Evolutionary conservation across 2,113 vertebrate species (phyloP).

Genomic region (Odocoileus virginianus): DNA sequence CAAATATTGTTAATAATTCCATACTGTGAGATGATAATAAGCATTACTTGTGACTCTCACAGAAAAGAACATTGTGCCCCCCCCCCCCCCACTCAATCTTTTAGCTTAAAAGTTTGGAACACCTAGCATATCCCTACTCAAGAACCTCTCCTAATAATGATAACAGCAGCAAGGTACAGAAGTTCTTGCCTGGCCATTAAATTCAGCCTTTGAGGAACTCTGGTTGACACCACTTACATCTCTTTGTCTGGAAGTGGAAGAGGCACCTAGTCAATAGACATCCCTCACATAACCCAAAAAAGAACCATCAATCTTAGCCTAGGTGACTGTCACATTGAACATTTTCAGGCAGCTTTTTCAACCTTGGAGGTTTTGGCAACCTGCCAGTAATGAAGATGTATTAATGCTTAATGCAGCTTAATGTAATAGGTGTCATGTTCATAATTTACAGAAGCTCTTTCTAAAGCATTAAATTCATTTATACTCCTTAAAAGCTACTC

Average conservation of each 20-base stretch:
- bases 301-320: constrained; percentile 72
- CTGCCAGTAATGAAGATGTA: constrained; percentile 99
- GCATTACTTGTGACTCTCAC: constrained; percentile 44
- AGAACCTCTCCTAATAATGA: not conserved
- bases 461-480: constrained; percentile 99
- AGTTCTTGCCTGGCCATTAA: not conserved
- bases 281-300: constrained; percentile 51
- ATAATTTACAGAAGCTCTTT: constrained; percentile 99
- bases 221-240: constrained; percentile 23
- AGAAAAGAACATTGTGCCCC: constrained; percentile 57
- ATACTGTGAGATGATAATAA: constrained; percentile 59
- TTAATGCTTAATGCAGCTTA: constrained; percentile 99
- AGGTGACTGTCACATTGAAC: constrained; percentile 80
- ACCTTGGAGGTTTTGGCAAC: constrained; percentile 97
- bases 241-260: constrained; percentile 45
- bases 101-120: constrained; percentile 53
- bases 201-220: constrained; percentile 45
- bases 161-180: not conserved
- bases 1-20: not conserved
- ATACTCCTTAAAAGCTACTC: constrained; percentile 99
- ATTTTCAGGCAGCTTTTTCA: constrained; percentile 92
- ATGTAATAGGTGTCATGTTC: constrained; percentile 99
- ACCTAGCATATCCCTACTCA: constrained; percentile 29
- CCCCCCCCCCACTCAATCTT: not conserved
- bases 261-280: constrained; percentile 29